Base-by-base conservation (phyloP, 2,888 invertebrate species). In the Noctuana brunneofusca region DNA sequence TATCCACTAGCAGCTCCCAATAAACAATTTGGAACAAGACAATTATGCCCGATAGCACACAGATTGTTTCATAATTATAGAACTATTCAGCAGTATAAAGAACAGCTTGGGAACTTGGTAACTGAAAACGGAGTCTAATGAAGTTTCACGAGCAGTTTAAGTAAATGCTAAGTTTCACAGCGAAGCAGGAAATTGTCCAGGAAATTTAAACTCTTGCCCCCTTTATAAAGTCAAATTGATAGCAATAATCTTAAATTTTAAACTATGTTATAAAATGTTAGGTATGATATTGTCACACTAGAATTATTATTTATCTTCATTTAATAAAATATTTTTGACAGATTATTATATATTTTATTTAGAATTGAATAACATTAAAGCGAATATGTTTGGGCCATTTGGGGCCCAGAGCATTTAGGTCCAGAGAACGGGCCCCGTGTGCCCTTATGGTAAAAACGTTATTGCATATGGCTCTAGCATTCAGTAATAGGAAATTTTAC, bases 131-230 rank as follows among this genome's bases (percentile, higher is more conserved):
- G n/a, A 18, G 35, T 22, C 20, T 20, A 22, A 41, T 24, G 22
- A 41, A 55, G 54, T 55, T 55, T 35, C 14, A 11, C 8, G 38
- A 16, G n/a, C 35, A 20, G 35, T 53, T 35, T 8, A 35, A 53
- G 54, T 54, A 20, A 54, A 41, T 43, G 27, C 55, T 12, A 41
- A 55, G 43, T 30, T 46, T 56, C 46, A 27, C 4, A 27, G 54
- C 4, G 14, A 27, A 24, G 35, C 35, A 38, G 20, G 24, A 41
- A 38, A 41, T 55, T 41, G 14, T 24, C 24, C 35, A 9, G 54
- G 41, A 55, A 55, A 54, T 35, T 41, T 14, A 22, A 41, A 54
- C 30, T 30, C 38, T 16, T n/a, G 50, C 14, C 9, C 12, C 35
- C 22, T 54, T 38, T 54, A 22, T 20, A 22, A 48, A 12, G 22